Evolutionary conservation across 2,797 vertebrate species (phyloP), one percentile per base, ranked within the genome.

Genomic region (Chelidonichthys spinosus): DNA sequence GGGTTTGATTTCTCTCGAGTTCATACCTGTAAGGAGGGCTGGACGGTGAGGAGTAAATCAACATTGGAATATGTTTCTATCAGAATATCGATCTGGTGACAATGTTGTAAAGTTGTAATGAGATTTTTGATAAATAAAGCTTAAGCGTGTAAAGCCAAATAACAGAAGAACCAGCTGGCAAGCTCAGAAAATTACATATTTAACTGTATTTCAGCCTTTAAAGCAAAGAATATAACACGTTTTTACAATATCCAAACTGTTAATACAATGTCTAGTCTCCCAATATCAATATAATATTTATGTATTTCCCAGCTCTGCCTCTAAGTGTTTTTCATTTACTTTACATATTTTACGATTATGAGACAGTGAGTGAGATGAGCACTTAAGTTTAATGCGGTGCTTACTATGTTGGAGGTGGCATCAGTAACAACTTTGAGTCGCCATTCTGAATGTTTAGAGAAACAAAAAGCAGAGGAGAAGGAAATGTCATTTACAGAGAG

Each of bases 371-470:
- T 54, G 58, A 81, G 44, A 79, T 17, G 18, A 63, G 46, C 58
- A 43, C 54, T 60, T 55, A 35, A 47, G 47, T 68, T 53, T 70
- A 73, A 63, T 69, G 50, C 15, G 35, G 52, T 62, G 55, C 46
- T 78, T 63, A 69, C 83, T 70, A 81, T 82, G 46, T 63, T 49
- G 36, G 39, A 72, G 55, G 60, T 74, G 72, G 54, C 64, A 79
- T 81, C 72, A 74, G 78, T 76, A 56, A 74, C 35, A 25, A 55
- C 50, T 39, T 6, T 17, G 43, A 81, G 25, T 76, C 46, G 49
- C 61, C 42, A 37, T 56, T 46, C 37, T 43, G 68, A 70, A 59
- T 74, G 64, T 68, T 85, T 72, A 59, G 25, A 55, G 53, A 43
- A 76, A 76, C 33, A 55, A 49, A 82, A 60, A 71, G 42, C 39